These are phyloP conservation scores for Drepanosiphum platanoidis DNA, from an alignment of 2,888 invertebrate genomes.

Conservation along the genomic window DNA sequence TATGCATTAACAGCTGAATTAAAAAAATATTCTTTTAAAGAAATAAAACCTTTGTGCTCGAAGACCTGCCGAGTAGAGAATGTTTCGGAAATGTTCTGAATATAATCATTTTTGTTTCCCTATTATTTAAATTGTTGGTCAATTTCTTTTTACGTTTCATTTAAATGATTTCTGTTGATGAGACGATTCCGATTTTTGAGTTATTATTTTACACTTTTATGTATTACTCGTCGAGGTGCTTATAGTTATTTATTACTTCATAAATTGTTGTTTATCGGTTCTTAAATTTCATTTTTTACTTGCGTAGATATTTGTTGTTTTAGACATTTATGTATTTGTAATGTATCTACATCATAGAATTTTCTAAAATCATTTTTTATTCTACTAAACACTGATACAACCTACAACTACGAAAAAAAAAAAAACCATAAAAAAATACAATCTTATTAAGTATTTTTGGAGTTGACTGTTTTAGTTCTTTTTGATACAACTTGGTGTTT, in stretches of 20 bases:
- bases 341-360: background rate
- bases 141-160: background rate
- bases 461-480: background rate
- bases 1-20: background rate
- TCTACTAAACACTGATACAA: background rate
- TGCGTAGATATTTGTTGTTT: background rate
- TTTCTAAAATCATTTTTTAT: background rate
- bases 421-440: background rate
- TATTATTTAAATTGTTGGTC: constrained; percentile 1
- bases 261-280: too few species aligned
- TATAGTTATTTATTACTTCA: background rate
- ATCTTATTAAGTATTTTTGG: background rate
- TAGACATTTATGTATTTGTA: too few species aligned
- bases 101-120: background rate
- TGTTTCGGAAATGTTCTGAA: background rate
- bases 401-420: background rate
- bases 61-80: background rate
- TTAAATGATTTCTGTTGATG: background rate
- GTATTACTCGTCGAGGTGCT: too few species aligned
- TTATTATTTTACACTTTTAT: background rate
- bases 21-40: background rate
- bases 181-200: background rate
- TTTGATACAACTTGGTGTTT: constrained; percentile 5
- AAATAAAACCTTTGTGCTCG: background rate
- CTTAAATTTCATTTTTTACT: too few species aligned